Conservation (phyloP, 2,888 invertebrate species). For the Pyrrhia umbra region DNA sequence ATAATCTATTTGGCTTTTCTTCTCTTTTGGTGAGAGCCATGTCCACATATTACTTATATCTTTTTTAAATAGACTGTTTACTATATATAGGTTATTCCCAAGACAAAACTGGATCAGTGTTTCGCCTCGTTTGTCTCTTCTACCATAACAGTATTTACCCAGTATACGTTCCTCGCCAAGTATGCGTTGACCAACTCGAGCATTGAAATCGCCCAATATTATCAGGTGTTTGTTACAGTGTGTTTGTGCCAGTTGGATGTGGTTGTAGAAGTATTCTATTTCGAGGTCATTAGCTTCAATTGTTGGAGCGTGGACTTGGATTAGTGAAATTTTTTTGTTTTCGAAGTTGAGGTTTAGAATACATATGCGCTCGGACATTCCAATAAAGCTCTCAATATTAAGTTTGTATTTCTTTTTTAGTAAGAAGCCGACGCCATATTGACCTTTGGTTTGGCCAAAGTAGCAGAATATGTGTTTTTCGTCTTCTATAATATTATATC, state of each 20-base stretch:
- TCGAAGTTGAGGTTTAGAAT: neutral
- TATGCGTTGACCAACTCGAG: neutral
- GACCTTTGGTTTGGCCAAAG: neutral
- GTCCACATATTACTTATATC: neutral
- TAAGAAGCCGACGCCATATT: neutral
- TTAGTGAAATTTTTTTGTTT: neutral
- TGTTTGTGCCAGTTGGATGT: neutral
- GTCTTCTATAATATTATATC: no score
- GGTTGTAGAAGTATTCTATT: neutral
- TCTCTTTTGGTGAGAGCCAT: neutral
- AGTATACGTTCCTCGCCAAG: neutral
- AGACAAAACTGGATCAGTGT: neutral
- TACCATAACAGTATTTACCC: neutral
- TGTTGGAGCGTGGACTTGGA: neutral
- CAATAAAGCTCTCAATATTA: neutral
- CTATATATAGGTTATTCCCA: neutral
- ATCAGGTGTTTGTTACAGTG: neutral
- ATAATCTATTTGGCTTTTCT: neutral
- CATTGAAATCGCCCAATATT: neutral
- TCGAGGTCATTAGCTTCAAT: neutral
- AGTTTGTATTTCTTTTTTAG: neutral
- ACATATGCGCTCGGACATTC: neutral
- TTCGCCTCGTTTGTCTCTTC: no score
- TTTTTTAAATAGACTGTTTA: neutral
- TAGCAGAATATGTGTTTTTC: no score